Evolutionary conservation across 2,113 vertebrate genomes (phyloP).

Genomic region (Muntiacus reevesi): DNA sequence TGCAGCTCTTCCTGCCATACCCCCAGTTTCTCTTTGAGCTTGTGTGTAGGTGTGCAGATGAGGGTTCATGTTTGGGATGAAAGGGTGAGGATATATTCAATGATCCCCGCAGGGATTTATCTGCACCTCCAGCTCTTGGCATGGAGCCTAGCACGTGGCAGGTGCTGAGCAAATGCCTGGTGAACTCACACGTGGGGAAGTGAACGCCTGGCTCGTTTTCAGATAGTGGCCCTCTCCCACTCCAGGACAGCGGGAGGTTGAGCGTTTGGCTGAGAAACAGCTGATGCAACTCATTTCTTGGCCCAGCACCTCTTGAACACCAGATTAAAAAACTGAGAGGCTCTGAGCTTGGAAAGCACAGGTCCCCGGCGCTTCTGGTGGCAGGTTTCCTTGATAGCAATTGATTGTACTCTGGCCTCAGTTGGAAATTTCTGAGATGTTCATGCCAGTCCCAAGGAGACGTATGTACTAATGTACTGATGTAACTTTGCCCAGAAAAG

Average conservation of each 20-base stretch:
- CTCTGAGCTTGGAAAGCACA: background rate
- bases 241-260: background rate
- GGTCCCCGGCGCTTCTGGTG: background rate
- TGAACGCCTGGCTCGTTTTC: background rate
- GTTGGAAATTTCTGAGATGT: background rate
- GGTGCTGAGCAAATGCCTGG: background rate
- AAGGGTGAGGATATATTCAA: background rate
- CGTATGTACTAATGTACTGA: background rate
- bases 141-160: background rate
- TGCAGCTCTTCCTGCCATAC: background rate
- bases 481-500: background rate
- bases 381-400: background rate
- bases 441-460: background rate
- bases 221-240: background rate
- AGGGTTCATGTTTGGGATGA: background rate
- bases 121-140: background rate
- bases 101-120: background rate
- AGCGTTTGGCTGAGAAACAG: background rate
- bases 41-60: background rate
- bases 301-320: background rate
- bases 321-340: background rate
- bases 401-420: background rate
- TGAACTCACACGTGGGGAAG: background rate
- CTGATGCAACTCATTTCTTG: background rate
- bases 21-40: background rate